Evolutionary conservation across 2,888 invertebrate genomes (phyloP).

Genomic region (Ellobium chinense): DNA sequence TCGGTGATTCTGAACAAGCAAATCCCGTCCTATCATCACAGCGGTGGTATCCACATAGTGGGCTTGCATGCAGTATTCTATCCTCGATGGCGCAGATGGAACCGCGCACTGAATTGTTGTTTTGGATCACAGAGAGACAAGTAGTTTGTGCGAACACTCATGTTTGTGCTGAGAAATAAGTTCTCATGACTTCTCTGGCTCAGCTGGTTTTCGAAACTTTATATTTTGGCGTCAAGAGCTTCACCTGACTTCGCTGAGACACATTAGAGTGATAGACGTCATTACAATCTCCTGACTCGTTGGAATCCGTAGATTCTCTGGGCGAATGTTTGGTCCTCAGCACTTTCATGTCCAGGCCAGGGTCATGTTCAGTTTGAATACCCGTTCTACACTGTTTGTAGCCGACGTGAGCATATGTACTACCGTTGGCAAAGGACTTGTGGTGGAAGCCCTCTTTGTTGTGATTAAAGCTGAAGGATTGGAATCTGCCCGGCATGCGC

Average conservation of each 20-base stretch:
- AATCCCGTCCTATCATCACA: too few species aligned
- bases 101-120: too few species aligned
- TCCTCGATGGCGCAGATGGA: too few species aligned
- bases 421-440: conserved; percentile 30
- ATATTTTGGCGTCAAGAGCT: conserved; percentile 3
- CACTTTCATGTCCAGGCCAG: conserved; percentile 45
- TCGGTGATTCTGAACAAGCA: too few species aligned
- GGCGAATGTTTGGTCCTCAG: conserved; percentile 47
- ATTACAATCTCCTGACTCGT: conserved; percentile 24
- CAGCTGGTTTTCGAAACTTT: conserved; percentile 30
- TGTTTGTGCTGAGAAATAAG: too few species aligned
- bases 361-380: conserved; percentile 8
- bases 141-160: too few species aligned
- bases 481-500: conserved; percentile 59
- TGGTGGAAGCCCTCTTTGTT: conserved; percentile 45
- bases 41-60: too few species aligned
- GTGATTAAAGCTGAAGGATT: conserved; percentile 64
- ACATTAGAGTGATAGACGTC: conserved; percentile 14
- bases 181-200: too few species aligned
- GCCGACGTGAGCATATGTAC: conserved; percentile 32
- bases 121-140: too few species aligned
- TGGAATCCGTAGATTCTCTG: conserved; percentile 44
- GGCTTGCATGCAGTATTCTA: too few species aligned
- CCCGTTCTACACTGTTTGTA: conserved; percentile 42
- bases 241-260: conserved; percentile 35